phyloP scores from a whole-genome alignment of 2,888 invertebrate genomes.

The Spisula subtruncata region DNA sequence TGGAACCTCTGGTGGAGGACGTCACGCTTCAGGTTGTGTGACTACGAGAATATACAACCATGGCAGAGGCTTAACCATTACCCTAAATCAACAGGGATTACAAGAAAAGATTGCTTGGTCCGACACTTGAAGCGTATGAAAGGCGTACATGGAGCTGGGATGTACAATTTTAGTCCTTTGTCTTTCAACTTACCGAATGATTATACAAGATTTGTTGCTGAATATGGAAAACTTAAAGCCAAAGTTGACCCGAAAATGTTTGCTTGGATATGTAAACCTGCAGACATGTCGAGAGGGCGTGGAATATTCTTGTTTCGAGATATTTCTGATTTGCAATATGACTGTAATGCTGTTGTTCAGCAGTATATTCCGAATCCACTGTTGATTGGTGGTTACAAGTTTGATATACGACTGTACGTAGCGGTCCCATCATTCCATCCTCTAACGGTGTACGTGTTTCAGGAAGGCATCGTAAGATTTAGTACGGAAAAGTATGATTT shows the following conservation, averaged over 20 bases:
- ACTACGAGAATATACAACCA: constrained; percentile 82
- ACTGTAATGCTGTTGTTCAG: constrained; percentile 94
- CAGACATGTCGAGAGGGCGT: constrained; percentile 94
- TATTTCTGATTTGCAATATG: constrained; percentile 90
- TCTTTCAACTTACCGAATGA: constrained; percentile 95
- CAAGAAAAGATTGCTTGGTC: constrained; percentile 94
- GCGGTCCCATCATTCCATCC: constrained; percentile 86
- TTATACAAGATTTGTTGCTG: constrained; percentile 94
- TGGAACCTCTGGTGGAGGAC: constrained; percentile 96
- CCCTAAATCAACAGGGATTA: constrained; percentile 92
- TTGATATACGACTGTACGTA: constrained; percentile 86
- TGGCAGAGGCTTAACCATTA: constrained; percentile 92
- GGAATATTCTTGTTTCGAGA: constrained; percentile 94
- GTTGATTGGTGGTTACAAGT: constrained; percentile 86
- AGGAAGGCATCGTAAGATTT: constrained; percentile 89
- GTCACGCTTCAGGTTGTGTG: constrained; percentile 91
- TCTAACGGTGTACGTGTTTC: constrained; percentile 83
- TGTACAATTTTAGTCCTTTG: constrained; percentile 93
- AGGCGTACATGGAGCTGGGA: constrained; percentile 93
- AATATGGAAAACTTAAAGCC: constrained; percentile 89
- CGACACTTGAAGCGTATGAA: constrained; percentile 93
- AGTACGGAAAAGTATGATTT: constrained; percentile 94
- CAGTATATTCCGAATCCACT: constrained; percentile 88
- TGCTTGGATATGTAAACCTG: constrained; percentile 95
- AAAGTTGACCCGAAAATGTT: constrained; percentile 83